Conservation (phyloP, 2,888 invertebrate species). For the Artemia sinica region DNA sequence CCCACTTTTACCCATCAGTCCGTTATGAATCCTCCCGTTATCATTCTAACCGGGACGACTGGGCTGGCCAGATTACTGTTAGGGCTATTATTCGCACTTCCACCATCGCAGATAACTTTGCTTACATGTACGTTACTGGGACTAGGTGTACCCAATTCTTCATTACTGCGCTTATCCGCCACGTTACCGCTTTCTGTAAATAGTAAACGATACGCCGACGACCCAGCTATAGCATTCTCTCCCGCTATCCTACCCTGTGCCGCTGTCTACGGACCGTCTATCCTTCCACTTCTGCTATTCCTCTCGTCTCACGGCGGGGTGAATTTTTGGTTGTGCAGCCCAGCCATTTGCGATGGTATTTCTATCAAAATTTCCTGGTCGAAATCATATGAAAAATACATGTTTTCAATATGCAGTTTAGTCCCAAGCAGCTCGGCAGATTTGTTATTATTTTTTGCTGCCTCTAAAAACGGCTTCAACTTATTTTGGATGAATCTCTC, state of each 20-base stretch:
- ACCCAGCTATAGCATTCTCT: not conserved
- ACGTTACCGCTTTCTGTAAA: too few species aligned
- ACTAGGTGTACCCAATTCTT: too few species aligned
- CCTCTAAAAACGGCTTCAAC: conserved; percentile 5
- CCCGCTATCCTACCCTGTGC: not conserved
- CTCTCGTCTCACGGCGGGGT: not conserved
- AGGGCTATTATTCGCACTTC: too few species aligned
- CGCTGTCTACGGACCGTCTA: not conserved
- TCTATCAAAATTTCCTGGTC: not conserved
- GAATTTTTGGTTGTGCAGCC: not conserved
- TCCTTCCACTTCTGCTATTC: not conserved
- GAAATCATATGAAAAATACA: not conserved
- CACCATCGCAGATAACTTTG: too few species aligned
- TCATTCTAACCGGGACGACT: not conserved
- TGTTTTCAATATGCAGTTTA: conserved; percentile 7
- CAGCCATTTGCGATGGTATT: not conserved
- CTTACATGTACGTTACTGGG: too few species aligned
- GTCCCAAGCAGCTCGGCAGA: conserved; percentile 7
- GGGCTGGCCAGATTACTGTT: too few species aligned
- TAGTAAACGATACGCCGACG: too few species aligned
- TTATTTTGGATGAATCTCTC: not conserved
- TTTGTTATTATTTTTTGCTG: not conserved
- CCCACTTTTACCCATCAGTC: conserved; percentile 1
- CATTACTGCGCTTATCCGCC: too few species aligned
- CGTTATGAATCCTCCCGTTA: not conserved